Evolutionary conservation across 1,140 invertebrate species (phyloP), one percentile per base, ranked within the genome.

Genomic region (Lordiphosa clarofinis): DNA sequence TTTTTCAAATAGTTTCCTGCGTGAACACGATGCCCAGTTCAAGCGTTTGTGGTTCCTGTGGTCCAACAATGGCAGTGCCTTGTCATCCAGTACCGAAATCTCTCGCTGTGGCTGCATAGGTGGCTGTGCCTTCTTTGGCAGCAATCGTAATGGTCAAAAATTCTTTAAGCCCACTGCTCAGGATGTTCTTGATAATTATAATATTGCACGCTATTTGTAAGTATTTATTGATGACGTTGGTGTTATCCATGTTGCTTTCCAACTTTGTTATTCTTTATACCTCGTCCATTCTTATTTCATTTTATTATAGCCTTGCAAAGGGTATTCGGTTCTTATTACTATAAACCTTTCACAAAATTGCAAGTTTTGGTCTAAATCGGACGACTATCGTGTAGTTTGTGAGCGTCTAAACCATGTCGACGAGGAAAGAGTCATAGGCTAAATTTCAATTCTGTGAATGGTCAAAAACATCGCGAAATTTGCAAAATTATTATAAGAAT

Each of bases 31-130:
- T 90, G 93, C 94, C 33, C 92, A 93, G 60, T 94, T 94, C 0
- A 97, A 96, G 88, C 92, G 96, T 58, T 90, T 99, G 6, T 98
- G 97, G 96, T 99, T 99, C 87, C 89, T 99, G 1, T 99, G 98
- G 97, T 92, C 94, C 1, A 91, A 90, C 63, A 93, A 94, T 74
- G 90, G 88, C 4, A 90, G 70, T 58, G 90, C 75, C 1, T 54
- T 87, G 11, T 78, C 54, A 15, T 73, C 75, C 0, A 63, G 73
- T 3, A 67, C 55, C 4, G 87, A 88, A 47, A 84, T 87, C 15
- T 86, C 86, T 5, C 95, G 94, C 67, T 99, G 98, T 89, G 98
- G 97, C 0, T 99, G 98, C 90, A 94, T 96, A 38, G 98, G 98
- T 2, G 97, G 97, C 0, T 99, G 96, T 87, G 90, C 91, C 10